Conservation (phyloP, 2,888 invertebrate species). For the Slavum lentiscoides region DNA sequence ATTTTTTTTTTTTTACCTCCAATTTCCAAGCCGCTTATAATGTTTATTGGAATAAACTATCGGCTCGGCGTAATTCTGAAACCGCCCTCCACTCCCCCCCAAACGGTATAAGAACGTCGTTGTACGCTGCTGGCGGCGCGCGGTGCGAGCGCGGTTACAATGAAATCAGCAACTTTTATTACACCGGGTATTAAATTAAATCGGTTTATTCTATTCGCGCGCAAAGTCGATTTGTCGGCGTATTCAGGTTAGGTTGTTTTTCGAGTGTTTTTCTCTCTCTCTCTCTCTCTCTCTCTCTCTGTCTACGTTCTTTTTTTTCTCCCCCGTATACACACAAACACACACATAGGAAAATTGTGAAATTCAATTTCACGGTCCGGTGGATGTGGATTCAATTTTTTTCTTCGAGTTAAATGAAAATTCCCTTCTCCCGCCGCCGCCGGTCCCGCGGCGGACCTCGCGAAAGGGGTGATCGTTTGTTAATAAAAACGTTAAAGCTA, state of each 20-base stretch:
- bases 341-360: slow-evolving; percentile 46
- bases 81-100: neutral
- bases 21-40: no score
- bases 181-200: slow-evolving; percentile 48
- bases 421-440: slow-evolving; percentile 32
- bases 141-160: slow-evolving; percentile 15
- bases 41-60: no score
- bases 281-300: neutral
- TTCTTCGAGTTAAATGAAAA: slow-evolving; percentile 53
- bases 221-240: slow-evolving; percentile 50
- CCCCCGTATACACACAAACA: neutral
- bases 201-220: slow-evolving; percentile 48
- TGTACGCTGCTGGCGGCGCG: no score
- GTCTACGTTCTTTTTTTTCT: neutral
- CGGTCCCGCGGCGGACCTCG: slow-evolving; percentile 1
- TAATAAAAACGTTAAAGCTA: slow-evolving; percentile 53
- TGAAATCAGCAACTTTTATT: slow-evolving; percentile 52
- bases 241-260: slow-evolving; percentile 41
- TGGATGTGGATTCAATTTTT: slow-evolving; percentile 52
- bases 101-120: neutral
- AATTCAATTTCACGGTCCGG: slow-evolving; percentile 52
- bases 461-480: slow-evolving; percentile 52
- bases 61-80: neutral
- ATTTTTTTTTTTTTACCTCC: no score
- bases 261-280: slow-evolving; percentile 33